Base-by-base conservation (phyloP, 2,113 vertebrate genomes). In the Antechinus flavipes region DNA sequence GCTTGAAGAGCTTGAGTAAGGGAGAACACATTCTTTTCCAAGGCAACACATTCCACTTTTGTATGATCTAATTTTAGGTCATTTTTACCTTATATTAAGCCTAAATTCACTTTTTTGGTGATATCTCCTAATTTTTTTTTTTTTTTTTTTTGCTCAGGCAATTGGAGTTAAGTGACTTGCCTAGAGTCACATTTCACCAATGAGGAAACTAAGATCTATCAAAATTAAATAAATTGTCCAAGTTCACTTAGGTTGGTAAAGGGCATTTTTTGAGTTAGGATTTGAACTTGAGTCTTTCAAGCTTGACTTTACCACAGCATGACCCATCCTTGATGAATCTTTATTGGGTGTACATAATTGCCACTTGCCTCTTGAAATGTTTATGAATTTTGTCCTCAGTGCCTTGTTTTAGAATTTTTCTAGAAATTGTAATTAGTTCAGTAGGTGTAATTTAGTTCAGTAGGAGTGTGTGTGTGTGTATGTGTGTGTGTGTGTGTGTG, bases 401-500 rank as follows among this genome's bases (percentile, higher is more conserved):
- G 16, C 42, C 6, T 8, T 23, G 30, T n/a, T 90, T 50, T 84
- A 23, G 35, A 84, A 42, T 42, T 84, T 84, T 84, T 42, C 68
- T 84, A 84, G n/a, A 2, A 84, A 90, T 30, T 90, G 90, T 24
- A 50, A 90, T 50, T 90, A 50, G 23, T 25, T 50, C 8, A 12
- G 8, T 26, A 25, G 35, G 84, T 42, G 42, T 24, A 49, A 90
- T 49, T 47, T 90, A 49, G 22, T 24, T 49, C 23, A 25, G 8
- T 26, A 25, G 35, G 84, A 46, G n/a, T 90, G 89, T 97, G 94
- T 76, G 76, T 93, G 52, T 93, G 49, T 58, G 91, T 96, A 58
- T 84, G 47, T 90, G 84, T 93, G 61, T 49, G 58, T 93, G 49
- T 58, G 91, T 96, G 89, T 84, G 47, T 90, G 84, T 93, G 61